A percentile compares a stretch with the other conserved stretches of the same genome.
Evolutionary conservation across 2,888 invertebrate species (phyloP).

Genomic region (Bursaphelenchus okinawaensis): DNA sequence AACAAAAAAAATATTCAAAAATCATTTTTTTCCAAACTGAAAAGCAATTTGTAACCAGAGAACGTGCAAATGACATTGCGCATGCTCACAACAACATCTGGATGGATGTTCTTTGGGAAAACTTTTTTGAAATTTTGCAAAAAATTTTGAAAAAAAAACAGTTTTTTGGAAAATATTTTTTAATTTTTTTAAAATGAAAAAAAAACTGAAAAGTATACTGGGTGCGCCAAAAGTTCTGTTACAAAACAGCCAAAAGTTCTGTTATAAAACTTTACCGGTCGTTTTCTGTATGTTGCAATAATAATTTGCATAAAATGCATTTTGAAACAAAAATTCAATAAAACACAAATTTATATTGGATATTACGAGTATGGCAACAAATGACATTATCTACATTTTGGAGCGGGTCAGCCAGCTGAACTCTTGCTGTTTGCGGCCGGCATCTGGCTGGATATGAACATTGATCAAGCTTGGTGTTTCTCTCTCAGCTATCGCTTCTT

Average conservation of each 20-base stretch:
- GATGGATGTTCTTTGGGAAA: no score
- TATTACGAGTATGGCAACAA: no score
- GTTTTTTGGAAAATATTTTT: background rate
- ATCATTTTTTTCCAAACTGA: background rate
- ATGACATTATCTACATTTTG: constrained; percentile 11
- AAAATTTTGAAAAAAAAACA: background rate
- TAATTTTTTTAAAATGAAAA: background rate
- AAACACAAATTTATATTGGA: background rate
- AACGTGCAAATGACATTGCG: background rate
- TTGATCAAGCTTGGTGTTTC: constrained; percentile 82
- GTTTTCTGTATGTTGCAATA: background rate
- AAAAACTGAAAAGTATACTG: background rate
- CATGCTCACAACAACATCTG: no score
- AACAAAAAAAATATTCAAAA: background rate
- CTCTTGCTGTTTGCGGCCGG: constrained; percentile 79
- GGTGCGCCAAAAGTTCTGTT: no score
- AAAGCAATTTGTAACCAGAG: background rate
- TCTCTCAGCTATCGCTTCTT: constrained; percentile 64
- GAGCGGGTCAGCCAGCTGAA: constrained; percentile 11
- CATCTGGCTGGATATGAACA: constrained; percentile 78
- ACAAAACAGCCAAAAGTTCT: background rate
- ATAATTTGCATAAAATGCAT: background rate
- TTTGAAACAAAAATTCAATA: background rate
- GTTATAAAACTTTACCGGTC: background rate
- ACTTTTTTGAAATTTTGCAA: background rate